Evolutionary conservation across 2,113 vertebrate species (phyloP).

Genomic region (Hassar affinis): DNA sequence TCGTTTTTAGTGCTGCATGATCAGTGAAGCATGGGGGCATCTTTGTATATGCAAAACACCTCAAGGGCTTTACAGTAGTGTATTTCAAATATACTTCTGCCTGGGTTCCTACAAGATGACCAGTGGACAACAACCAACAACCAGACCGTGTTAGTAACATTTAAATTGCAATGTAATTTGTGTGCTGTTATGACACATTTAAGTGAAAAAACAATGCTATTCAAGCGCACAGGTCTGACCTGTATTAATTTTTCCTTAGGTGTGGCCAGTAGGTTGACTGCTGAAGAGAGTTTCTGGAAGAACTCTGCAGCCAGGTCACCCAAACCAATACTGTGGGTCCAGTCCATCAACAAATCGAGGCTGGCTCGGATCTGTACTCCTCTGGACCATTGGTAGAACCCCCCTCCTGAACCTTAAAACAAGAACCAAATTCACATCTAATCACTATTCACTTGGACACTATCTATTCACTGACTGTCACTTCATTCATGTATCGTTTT

Average conservation of each 20-base stretch:
- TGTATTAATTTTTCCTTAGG: constrained; percentile 75
- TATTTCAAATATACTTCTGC: not conserved
- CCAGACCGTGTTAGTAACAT: not conserved
- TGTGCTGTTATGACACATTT: not conserved
- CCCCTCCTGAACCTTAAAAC: constrained; percentile 65
- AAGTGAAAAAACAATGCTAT: not conserved
- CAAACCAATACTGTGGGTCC: constrained; percentile 71
- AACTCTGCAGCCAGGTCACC: constrained; percentile 69
- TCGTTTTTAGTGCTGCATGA: constrained; percentile 5
- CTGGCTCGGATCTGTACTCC: constrained; percentile 77
- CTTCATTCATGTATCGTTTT: not conserved
- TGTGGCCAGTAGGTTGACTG: constrained; percentile 74
- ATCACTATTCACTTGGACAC: not conserved
- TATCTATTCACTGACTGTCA: not conserved
- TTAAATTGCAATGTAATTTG: not conserved
- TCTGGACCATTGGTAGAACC: constrained; percentile 77
- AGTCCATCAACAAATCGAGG: constrained; percentile 77
- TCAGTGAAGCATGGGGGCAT: constrained; percentile 25
- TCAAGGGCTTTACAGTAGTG: constrained; percentile 1
- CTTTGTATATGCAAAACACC: not conserved
- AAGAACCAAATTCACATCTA: constrained; percentile 8
- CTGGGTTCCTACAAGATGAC: not conserved
- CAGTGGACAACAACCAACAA: not conserved
- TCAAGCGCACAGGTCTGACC: constrained; percentile 58
- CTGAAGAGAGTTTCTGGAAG: constrained; percentile 71